Conservation (phyloP, 2,113 vertebrate species). For the Heliornis fulica region DNA sequence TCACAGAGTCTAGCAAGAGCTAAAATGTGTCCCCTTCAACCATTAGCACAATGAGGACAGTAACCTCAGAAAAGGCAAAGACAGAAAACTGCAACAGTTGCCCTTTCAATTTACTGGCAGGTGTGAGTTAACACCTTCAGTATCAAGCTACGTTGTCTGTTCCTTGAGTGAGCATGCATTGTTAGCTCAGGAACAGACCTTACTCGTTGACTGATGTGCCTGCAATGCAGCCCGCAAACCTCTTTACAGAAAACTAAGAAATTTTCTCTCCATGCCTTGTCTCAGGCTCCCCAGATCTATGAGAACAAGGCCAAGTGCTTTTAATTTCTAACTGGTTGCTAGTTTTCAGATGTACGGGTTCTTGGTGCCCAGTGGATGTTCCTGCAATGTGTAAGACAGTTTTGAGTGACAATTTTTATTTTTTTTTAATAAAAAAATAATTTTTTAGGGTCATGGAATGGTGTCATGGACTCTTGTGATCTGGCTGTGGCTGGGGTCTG, state of each 20-base stretch:
- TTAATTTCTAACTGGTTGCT: neutral
- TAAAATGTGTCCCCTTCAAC: neutral
- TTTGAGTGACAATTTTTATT: neutral
- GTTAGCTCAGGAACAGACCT: neutral
- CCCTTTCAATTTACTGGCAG: neutral
- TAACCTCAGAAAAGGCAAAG: neutral
- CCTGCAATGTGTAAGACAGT: neutral
- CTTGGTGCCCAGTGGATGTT: neutral
- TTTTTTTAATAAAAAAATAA: too few relatives aligned
- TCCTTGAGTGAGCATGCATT: neutral
- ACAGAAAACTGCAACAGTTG: neutral
- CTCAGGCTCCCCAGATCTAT: neutral
- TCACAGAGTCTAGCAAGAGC: neutral
- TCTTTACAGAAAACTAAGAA: neutral
- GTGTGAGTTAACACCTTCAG: neutral
- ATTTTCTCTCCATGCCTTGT: neutral
- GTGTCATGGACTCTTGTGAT: neutral
- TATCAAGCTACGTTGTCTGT: neutral
- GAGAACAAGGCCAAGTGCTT: neutral
- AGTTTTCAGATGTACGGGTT: neutral
- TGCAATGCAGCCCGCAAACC: neutral
- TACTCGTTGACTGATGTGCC: neutral
- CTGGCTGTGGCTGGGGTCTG: neutral
- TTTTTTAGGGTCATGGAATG: neutral
- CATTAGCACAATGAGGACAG: neutral